phyloP scores from a whole-genome alignment of 2,888 invertebrate genomes.

The Spodoptera littoralis region DNA sequence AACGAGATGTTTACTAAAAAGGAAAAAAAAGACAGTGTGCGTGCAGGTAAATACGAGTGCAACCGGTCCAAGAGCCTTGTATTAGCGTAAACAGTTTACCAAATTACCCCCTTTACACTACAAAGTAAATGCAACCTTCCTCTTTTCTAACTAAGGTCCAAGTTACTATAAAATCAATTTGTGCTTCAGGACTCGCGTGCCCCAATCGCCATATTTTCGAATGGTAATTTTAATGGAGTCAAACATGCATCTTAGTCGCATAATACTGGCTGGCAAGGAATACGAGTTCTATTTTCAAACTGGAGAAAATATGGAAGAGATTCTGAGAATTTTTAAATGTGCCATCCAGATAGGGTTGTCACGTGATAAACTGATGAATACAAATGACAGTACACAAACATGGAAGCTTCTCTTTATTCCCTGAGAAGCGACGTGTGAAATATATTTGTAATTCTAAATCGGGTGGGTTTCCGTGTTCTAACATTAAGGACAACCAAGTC shows the following conservation, averaged over 20 bases:
- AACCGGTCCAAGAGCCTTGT: slow-evolving; percentile 71
- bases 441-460: slow-evolving; percentile 48
- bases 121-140: slow-evolving; percentile 25
- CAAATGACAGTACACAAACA: slow-evolving; percentile 30
- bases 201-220: slow-evolving; percentile 58
- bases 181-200: slow-evolving; percentile 63
- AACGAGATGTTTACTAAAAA: slow-evolving; percentile 56
- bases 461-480: slow-evolving; percentile 32
- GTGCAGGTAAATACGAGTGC: slow-evolving; percentile 79
- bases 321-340: slow-evolving; percentile 31
- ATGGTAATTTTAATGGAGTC: slow-evolving; percentile 68
- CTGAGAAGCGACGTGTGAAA: slow-evolving; percentile 34
- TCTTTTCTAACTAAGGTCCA: slow-evolving; percentile 15
- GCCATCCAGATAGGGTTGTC: slow-evolving; percentile 44
- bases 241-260: slow-evolving; percentile 65
- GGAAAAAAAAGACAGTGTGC: slow-evolving; percentile 59
- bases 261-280: slow-evolving; percentile 32
- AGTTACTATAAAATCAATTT: slow-evolving; percentile 6
- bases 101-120: slow-evolving; percentile 67
- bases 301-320: slow-evolving; percentile 22
- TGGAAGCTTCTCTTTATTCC: slow-evolving; percentile 18
- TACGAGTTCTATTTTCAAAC: slow-evolving; percentile 23
- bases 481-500: slow-evolving; percentile 62
- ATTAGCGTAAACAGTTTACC: slow-evolving; percentile 77
- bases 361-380: slow-evolving; percentile 50